Percentiles rank a stretch among this genome's conserved stretches.
phyloP scores from a whole-genome alignment of 2,797 vertebrate species.

The Bufotes viridis region DNA sequence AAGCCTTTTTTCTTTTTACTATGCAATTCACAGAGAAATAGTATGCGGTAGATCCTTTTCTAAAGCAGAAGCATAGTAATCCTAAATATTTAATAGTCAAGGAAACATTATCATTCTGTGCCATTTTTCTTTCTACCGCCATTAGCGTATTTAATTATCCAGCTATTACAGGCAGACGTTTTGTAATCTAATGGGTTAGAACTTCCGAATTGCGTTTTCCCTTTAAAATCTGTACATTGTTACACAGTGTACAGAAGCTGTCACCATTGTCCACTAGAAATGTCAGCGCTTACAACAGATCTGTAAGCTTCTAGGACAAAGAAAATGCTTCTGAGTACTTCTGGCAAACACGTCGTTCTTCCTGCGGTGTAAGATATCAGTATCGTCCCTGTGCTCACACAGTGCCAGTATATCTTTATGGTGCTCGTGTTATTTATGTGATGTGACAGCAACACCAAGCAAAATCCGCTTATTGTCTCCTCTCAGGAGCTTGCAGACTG shows the following conservation, averaged over 20 bases:
- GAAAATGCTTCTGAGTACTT: constrained; percentile 5
- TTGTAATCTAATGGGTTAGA: not conserved
- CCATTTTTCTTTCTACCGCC: not conserved
- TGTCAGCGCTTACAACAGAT: constrained; percentile 24
- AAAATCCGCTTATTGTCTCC: constrained; percentile 16
- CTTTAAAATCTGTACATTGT: not conserved
- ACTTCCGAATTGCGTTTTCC: not conserved
- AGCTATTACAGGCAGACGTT: not conserved
- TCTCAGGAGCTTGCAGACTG: constrained; percentile 12
- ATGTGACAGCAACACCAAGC: constrained; percentile 13
- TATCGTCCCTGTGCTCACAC: not conserved
- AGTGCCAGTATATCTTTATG: constrained; percentile 20
- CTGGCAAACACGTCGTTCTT: constrained; percentile 15
- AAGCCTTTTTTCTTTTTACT: too few species aligned
- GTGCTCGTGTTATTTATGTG: constrained; percentile 9
- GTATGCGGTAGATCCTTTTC: not conserved
- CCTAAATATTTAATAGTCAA: not conserved
- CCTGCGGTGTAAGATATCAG: constrained; percentile 2
- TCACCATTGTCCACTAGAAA: constrained; percentile 4
- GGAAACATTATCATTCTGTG: not conserved
- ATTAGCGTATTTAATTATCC: not conserved
- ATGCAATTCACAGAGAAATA: too few species aligned
- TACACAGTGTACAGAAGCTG: not conserved
- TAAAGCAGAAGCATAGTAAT: not conserved
- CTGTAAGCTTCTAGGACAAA: constrained; percentile 1